Conservation (phyloP, 35 echinoderm and acorn worm genomes). For the Heliocidaris tuberculata region DNA sequence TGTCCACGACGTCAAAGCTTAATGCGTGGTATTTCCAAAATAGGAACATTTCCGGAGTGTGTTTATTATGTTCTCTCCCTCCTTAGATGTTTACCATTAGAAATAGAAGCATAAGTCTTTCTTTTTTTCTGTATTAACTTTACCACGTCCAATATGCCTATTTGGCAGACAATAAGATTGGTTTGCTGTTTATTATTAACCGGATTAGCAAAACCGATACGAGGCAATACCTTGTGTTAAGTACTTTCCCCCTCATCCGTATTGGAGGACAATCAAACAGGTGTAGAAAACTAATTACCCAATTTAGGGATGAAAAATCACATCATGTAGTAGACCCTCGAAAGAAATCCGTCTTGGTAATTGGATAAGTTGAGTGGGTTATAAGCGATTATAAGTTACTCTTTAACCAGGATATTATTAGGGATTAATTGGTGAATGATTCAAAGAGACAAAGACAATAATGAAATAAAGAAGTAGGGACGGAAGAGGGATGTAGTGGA, state of each 20-base stretch:
- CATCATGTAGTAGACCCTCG: neutral
- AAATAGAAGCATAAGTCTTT: neutral
- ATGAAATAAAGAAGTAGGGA: neutral
- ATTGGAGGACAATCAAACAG: neutral
- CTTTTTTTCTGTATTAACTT: neutral
- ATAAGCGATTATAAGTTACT: neutral
- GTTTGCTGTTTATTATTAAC: neutral
- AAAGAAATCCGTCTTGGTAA: neutral
- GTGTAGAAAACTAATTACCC: neutral
- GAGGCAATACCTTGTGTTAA: neutral
- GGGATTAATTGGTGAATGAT: neutral
- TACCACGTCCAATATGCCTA: too few species aligned
- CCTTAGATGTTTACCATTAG: neutral
- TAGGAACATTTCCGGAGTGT: too few species aligned
- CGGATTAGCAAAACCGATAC: neutral
- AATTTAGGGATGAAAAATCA: conserved; percentile 5
- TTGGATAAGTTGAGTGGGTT: neutral
- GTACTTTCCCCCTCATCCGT: neutral
- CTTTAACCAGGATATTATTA: neutral
- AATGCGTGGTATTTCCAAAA: too few species aligned
- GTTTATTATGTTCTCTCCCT: too few species aligned
- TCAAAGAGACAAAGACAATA: neutral
- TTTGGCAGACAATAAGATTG: neutral
- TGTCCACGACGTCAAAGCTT: too few species aligned
- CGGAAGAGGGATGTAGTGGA: neutral